A percentile compares a stretch with the other conserved stretches of the same genome.
phyloP scores from a whole-genome alignment of 92 coral and sea anemone genomes.

The Chrysogorgia sp. region DNA sequence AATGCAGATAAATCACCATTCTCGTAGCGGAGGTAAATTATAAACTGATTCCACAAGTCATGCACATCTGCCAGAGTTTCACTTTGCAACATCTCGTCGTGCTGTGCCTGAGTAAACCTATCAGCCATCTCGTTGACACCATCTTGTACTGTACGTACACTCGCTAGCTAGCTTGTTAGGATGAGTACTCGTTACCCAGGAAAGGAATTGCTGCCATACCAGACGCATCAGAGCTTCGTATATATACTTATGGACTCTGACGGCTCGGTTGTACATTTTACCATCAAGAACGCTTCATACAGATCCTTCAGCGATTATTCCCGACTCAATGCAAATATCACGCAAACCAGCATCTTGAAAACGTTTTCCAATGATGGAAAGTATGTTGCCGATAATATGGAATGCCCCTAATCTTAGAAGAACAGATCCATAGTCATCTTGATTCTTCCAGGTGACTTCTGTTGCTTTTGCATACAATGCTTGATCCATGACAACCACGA shows the following conservation, averaged over 20 bases:
- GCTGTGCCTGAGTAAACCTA: not conserved
- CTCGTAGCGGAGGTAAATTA: slow-evolving; percentile 32
- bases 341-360: slow-evolving; percentile 47
- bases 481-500: slow-evolving; percentile 62
- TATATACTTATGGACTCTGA: not conserved
- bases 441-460: slow-evolving; percentile 33
- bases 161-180: slow-evolving; percentile 39
- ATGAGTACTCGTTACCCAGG: slow-evolving; percentile 35
- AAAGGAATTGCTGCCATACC: slow-evolving; percentile 4
- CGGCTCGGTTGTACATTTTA: slow-evolving; percentile 43
- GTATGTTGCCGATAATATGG: slow-evolving; percentile 51
- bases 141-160: slow-evolving; percentile 3
- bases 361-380: slow-evolving; percentile 59
- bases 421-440: slow-evolving; percentile 17
- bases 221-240: too few species aligned
- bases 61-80: slow-evolving; percentile 25
- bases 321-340: slow-evolving; percentile 47
- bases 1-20: slow-evolving; percentile 50
- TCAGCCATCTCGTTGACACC: slow-evolving; percentile 29
- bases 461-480: slow-evolving; percentile 54
- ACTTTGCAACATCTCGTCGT: slow-evolving; percentile 42
- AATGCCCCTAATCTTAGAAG: slow-evolving; percentile 57
- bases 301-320: too few species aligned
- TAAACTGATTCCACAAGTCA: slow-evolving; percentile 37
- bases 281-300: slow-evolving; percentile 57